Evolutionary conservation across 1,140 invertebrate genomes (phyloP), one percentile per base, ranked within the genome.

Genomic region (Lanistes nyassanus): DNA sequence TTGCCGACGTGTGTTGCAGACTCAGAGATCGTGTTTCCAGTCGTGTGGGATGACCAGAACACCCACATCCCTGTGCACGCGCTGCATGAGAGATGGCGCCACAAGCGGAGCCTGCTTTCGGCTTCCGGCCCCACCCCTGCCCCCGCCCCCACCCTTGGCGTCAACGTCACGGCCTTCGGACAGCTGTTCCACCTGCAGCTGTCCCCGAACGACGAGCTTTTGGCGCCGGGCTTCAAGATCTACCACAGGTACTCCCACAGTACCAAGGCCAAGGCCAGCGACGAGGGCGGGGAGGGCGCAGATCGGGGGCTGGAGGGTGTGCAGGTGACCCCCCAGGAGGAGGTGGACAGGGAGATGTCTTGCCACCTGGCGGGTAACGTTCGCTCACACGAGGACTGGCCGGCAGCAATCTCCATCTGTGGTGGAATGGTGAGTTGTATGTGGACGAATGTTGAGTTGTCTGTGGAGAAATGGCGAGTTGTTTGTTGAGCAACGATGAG

Each of bases 221-320:
- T 83, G 60, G 82, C 82, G 1, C 82, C 82, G 26, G 80, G 82
- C 19, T 83, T 83, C 37, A 80, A 81, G 74, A 77, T 83, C 36
- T 81, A 81, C 62, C 79, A 71, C 51, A 74, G 78, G 23, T 56
- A 76, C 39, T 72, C 37, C 13, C n/a, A 23, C 42, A 39, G 62
- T 23, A 53, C 26, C 29, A 21, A n/a, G 42, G 67, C 51, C 67
- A 69, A 26, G 60, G 16, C 31, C 64, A 66, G 11, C 0, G 64
- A 39, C n/a, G 62, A 65, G 5, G 34, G 21, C 34, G 19, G 23
- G 31, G 26, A 56, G 56, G 66, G 65, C 42, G 53, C 64, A 34
- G 64, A 39, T 47, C 26, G 64, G 58, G 56, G 60, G 19, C 31
- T 37, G 53, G 31, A 39, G 56, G 69, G 66, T 37, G 16, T 64